Evolutionary conservation across 2,113 vertebrate species (phyloP).

Genomic region (Mionectes macconnelli): DNA sequence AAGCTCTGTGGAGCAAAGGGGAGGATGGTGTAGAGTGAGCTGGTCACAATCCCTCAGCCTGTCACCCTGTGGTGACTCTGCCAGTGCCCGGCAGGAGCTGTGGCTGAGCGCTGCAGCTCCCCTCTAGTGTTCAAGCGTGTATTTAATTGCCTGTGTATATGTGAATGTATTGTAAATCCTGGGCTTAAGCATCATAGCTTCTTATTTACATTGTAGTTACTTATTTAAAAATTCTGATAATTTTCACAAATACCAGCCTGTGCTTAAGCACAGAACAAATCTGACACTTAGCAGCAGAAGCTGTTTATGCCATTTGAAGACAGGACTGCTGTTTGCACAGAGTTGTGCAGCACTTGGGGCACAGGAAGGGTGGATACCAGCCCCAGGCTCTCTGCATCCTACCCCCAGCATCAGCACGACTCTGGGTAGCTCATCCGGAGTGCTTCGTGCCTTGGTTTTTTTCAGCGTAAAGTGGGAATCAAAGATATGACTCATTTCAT

Average conservation of each 20-base stretch:
- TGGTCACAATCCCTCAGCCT: neutral
- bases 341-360: rapidly evolving
- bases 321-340: rapidly evolving
- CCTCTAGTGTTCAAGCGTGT: neutral
- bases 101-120: neutral
- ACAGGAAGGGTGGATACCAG: neutral
- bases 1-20: neutral
- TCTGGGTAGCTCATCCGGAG: neutral
- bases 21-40: neutral
- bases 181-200: neutral
- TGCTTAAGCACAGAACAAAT: neutral
- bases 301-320: neutral
- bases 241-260: neutral
- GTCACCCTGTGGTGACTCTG: neutral
- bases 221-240: neutral
- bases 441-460: neutral
- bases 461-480: neutral
- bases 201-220: no score
- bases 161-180: neutral
- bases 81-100: neutral
- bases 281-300: neutral
- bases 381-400: neutral
- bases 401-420: neutral
- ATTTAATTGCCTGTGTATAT: neutral
- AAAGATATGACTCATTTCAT: neutral